Percentiles rank a stretch among this genome's conserved stretches.
Evolutionary conservation across 2,797 vertebrate genomes (phyloP).

Genomic region (Mormyrus hasselquistii): DNA sequence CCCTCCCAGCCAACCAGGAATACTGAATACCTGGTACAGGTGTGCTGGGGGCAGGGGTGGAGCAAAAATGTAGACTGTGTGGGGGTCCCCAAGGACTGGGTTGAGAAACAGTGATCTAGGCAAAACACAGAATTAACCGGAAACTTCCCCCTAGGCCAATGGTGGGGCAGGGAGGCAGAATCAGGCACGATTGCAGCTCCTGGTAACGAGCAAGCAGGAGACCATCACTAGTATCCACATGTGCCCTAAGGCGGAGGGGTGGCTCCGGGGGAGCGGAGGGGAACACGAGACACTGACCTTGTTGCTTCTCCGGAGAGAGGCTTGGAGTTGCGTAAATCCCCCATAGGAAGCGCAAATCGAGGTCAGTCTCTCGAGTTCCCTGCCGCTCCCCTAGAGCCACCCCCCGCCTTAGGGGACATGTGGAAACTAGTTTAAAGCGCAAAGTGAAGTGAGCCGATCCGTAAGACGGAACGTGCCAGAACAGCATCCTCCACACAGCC

Average conservation of each 20-base stretch:
- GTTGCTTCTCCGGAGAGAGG: background rate
- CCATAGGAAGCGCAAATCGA: background rate
- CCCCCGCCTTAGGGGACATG: background rate
- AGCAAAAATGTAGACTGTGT: background rate
- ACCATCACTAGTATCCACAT: background rate
- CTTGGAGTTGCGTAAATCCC: background rate
- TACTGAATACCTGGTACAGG: background rate
- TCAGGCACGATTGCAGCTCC: slow-evolving; percentile 19
- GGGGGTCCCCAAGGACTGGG: background rate
- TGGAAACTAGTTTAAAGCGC: background rate
- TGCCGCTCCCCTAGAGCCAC: background rate
- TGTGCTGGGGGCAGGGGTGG: background rate
- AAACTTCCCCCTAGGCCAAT: slow-evolving; percentile 15
- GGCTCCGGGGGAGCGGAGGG: too few relatives aligned
- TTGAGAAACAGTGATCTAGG: background rate
- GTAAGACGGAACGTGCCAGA: background rate
- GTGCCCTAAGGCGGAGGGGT: too few relatives aligned
- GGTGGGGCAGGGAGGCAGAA: background rate
- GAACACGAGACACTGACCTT: background rate
- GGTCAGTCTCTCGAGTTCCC: background rate
- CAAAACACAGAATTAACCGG: background rate
- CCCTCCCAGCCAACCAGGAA: background rate
- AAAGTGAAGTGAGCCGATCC: background rate
- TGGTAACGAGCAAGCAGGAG: slow-evolving; percentile 11
- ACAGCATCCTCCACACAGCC: background rate